Conservation (phyloP, 2,797 vertebrate species). For the Eutrigla gurnardus region DNA sequence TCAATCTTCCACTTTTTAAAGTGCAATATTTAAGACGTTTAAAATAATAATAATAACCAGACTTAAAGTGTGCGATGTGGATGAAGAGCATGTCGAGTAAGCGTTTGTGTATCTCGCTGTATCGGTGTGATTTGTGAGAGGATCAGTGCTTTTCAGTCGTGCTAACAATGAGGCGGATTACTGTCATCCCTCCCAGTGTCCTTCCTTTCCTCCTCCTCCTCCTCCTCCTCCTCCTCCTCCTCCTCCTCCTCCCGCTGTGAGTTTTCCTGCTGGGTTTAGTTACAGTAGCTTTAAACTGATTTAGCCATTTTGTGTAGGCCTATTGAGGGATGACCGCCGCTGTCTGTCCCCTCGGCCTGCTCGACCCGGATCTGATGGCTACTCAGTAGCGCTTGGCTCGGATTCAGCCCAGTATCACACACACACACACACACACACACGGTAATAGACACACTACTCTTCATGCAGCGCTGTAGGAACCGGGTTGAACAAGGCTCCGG, state of each 20-base stretch:
- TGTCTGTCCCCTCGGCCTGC: constrained; percentile 53
- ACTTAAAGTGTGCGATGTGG: constrained; percentile 4
- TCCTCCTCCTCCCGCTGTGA: constrained; percentile 30
- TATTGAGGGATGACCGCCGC: constrained; percentile 70
- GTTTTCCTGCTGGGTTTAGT: constrained; percentile 63
- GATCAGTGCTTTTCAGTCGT: constrained; percentile 57
- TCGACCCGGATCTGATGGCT: constrained; percentile 51
- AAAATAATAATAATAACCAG: not conserved
- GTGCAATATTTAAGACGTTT: not conserved
- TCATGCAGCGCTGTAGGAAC: constrained; percentile 8
- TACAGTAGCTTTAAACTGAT: constrained; percentile 77
- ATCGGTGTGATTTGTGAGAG: constrained; percentile 31
- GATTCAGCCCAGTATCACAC: constrained; percentile 12
- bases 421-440: constrained; percentile 23
- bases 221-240: constrained; percentile 10
- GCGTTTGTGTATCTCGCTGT: not conserved
- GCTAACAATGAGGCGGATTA: constrained; percentile 67
- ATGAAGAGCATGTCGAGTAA: constrained; percentile 3
- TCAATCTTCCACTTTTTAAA: not conserved
- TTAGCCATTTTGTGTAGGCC: constrained; percentile 73
- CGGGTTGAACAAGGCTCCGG: constrained; percentile 46
- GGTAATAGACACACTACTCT: constrained; percentile 22
- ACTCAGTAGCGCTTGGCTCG: constrained; percentile 36
- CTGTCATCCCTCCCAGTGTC: constrained; percentile 52
- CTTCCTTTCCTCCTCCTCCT: constrained; percentile 28